These are phyloP conservation scores for Danio aesculapii DNA, from an alignment of 2,797 vertebrate genomes.

Conservation along the genomic window DNA sequence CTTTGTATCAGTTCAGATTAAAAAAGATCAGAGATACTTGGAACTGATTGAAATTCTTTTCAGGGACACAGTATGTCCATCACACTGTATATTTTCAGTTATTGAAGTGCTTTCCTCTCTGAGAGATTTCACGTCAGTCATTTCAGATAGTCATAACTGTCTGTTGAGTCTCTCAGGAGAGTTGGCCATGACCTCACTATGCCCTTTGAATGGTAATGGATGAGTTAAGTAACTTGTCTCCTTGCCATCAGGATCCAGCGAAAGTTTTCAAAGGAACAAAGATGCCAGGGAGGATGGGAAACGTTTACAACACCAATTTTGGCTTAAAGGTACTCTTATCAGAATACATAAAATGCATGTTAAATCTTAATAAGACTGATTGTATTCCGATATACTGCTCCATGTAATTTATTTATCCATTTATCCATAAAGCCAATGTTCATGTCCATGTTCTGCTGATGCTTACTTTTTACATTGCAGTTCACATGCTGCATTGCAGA, in stretches of 20 bases:
- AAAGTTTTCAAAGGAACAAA: conserved; percentile 95
- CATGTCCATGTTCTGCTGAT: not conserved
- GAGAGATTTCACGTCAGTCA: conserved; percentile 8
- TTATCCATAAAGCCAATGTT: not conserved
- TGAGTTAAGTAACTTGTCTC: not conserved
- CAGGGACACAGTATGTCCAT: not conserved
- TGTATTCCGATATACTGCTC: not conserved
- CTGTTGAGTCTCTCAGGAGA: not conserved
- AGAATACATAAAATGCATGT: not conserved
- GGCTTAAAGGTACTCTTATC: conserved; percentile 86
- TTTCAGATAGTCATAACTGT: not conserved
- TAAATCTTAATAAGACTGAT: not conserved
- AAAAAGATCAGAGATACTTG: too few species aligned
- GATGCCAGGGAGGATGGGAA: conserved; percentile 94
- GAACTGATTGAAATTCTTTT: not conserved
- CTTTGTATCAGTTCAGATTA: not conserved
- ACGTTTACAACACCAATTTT: conserved; percentile 79
- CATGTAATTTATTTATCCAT: not conserved
- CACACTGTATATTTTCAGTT: not conserved
- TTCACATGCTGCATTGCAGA: conserved; percentile 6
- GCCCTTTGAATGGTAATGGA: not conserved
- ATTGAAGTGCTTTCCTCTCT: conserved; percentile 5
- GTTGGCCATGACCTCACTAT: not conserved
- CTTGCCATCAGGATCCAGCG: conserved; percentile 80
- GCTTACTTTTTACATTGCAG: not conserved